A percentile compares a stretch with the other conserved stretches of the same genome.
These are phyloP conservation scores for Agrochola lychnidis DNA, from an alignment of 2,888 invertebrate species.

Conservation along the genomic window DNA sequence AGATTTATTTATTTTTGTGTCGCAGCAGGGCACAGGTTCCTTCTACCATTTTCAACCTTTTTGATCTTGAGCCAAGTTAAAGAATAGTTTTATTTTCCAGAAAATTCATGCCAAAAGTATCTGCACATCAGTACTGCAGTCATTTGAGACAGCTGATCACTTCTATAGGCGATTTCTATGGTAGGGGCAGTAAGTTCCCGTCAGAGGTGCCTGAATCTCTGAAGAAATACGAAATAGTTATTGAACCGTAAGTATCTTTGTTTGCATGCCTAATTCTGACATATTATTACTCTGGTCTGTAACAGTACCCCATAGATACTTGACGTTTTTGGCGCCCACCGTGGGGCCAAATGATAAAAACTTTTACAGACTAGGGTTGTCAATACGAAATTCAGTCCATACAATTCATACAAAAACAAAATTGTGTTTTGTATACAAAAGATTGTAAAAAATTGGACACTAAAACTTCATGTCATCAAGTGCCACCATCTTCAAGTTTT, in stretches of 20 bases:
- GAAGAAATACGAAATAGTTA: slow-evolving; percentile 94
- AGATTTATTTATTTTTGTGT: not conserved
- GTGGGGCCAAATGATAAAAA: not conserved
- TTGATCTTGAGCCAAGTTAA: not conserved
- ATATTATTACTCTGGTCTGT: not conserved
- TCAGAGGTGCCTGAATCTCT: slow-evolving; percentile 93
- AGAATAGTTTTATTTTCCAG: slow-evolving; percentile 84
- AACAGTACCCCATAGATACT: not conserved
- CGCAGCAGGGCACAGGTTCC: not conserved
- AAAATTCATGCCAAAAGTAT: slow-evolving; percentile 97
- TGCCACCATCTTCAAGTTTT: not conserved
- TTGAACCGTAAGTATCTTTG: slow-evolving; percentile 94
- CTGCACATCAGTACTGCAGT: slow-evolving; percentile 96
- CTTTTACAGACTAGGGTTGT: not conserved
- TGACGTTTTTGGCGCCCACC: not conserved
- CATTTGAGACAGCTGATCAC: slow-evolving; percentile 96
- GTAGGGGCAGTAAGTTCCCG: slow-evolving; percentile 91
- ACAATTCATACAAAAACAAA: not conserved
- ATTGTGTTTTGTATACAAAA: not conserved
- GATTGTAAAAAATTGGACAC: not conserved
- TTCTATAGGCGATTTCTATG: slow-evolving; percentile 93
- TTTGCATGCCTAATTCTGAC: not conserved
- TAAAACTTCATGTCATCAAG: not conserved
- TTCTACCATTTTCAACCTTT: not conserved
- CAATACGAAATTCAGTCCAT: not conserved